phyloP scores from a whole-genome alignment of 2,888 invertebrate species.

The Cetonia aurata region DNA sequence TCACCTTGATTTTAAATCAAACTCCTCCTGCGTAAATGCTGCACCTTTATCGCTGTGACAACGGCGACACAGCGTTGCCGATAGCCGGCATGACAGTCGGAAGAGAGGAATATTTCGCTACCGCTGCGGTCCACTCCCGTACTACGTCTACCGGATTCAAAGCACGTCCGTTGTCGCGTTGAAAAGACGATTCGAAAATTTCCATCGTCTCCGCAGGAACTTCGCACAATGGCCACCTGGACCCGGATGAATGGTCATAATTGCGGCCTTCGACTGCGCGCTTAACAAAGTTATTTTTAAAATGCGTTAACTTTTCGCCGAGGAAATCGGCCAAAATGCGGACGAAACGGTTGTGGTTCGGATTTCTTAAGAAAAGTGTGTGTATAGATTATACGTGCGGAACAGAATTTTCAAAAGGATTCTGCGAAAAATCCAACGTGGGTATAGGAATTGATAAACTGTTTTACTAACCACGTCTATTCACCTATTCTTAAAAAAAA shows the following conservation, averaged over 20 bases:
- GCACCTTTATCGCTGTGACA: slow-evolving; percentile 56
- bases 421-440: too few relatives aligned
- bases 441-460: too few relatives aligned
- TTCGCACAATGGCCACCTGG: slow-evolving; percentile 39
- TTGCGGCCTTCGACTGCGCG: slow-evolving; percentile 53
- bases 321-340: slow-evolving; percentile 18
- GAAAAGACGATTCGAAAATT: slow-evolving; percentile 25
- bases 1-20: slow-evolving; percentile 62
- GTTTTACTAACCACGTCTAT: too few relatives aligned
- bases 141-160: slow-evolving; percentile 44
- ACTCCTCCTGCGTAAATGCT: slow-evolving; percentile 55
- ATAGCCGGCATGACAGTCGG: slow-evolving; percentile 51
- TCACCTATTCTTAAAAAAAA: too few relatives aligned
- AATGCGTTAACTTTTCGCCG: slow-evolving; percentile 46
- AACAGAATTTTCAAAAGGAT: too few relatives aligned
- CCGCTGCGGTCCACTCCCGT: slow-evolving; percentile 53
- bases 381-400: too few relatives aligned
- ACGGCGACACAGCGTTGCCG: slow-evolving; percentile 37
- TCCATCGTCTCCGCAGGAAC: slow-evolving; percentile 26
- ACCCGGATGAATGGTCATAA: slow-evolving; percentile 56
- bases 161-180: slow-evolving; percentile 23
- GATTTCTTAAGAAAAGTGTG: too few relatives aligned
- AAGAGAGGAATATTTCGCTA: slow-evolving; percentile 53
- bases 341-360: neutral
- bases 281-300: slow-evolving; percentile 48